Base-by-base conservation (phyloP, 2,888 invertebrate species). In the Lottia gigantea region DNA sequence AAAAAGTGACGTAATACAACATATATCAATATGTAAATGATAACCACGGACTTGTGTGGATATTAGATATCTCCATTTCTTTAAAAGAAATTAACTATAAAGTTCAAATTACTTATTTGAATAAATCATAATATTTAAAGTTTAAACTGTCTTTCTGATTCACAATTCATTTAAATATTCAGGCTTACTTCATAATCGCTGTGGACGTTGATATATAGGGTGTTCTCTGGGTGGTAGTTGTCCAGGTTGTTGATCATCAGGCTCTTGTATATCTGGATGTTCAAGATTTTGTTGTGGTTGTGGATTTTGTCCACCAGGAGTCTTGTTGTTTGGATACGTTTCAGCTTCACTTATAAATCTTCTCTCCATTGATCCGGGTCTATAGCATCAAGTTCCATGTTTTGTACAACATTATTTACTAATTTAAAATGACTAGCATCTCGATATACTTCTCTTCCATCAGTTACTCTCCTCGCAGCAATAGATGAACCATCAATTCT, bases 401-500 rank as follows among this genome's bases (percentile, higher is more conserved):
- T 68, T 23, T 64, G 46, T 15, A 68, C 67, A 25, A 62, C 63
- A n/a, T 25, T 65, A 46, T 70, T 64, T 16, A 64, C 62, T 15
- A 65, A 46, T 70, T 69, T 77, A 23, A 64, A 68, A 49, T 68
- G 68, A 62, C 71, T 68, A 2, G 45, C 8, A 25, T 71, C 68
- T 25, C 45, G 46, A 61, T 62, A 55, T 49, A 64, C 46, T 61
- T 49, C 55, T 31, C 64, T 45, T 16, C 71, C 73, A 66, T 71
- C 71, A 16, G 65, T 62, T 23, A 49, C 55, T 31, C 73, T 46
- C 66, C 67, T 62, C 16, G 71, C 74, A 16, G 62, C 31, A 19
- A 74, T 70, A 26, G 61, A 65, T 15, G 72, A 74, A 31, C 74
- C 74, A 15, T 31, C 40, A 12, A 74, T 65, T 19, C 64, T 8